Evolutionary conservation across 2,113 vertebrate species (phyloP), one percentile per base, ranked within the genome.

Genomic region (Gorsachius goisagi): DNA sequence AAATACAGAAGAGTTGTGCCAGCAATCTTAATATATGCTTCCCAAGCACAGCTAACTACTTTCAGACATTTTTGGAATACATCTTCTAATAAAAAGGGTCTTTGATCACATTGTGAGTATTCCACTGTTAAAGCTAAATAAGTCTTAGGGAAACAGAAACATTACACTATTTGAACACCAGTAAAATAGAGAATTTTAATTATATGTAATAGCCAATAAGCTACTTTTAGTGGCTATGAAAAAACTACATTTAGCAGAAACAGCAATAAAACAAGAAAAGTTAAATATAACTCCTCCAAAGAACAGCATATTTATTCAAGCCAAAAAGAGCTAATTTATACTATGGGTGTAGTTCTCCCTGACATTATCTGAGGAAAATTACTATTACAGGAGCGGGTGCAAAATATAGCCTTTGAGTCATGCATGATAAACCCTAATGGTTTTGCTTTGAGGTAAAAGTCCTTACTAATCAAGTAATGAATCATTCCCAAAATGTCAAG

Each of bases 351-450:
- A 94, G 92, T 30, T 97, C 86, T 91, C 62, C 39, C 81, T 94
- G 91, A 95, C 89, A 95, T 94, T 97, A 97, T 95, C 97, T 92
- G 90, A 94, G 73, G 92, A 93, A 92, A 97, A 95, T 95, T 1
- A 97, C 92, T 96, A 58, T 82, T 96, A 82, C 35, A 85, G 88
- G 39, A 97, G 77, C 23, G 30, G 63, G 83, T 85, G 94, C 93
- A 84, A 97, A 92, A 93, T 92, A 96, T 35, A 74, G 88, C 68
- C 76, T 85, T 88, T 90, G 90, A 97, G 94, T 97, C 89, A 95
- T 53, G 89, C 88, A 92, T 91, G 95, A 95, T 95, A 93, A 97
- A 96, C 74, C 39, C 77, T 91, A 95, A 97, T 66, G 69, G 89
- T 22, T 95, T 95, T 95, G 84, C 95, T 97, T 95, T 96, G 91